Evolutionary conservation across 2,888 invertebrate genomes (phyloP).

Genomic region (Hyposoter dolosus): DNA sequence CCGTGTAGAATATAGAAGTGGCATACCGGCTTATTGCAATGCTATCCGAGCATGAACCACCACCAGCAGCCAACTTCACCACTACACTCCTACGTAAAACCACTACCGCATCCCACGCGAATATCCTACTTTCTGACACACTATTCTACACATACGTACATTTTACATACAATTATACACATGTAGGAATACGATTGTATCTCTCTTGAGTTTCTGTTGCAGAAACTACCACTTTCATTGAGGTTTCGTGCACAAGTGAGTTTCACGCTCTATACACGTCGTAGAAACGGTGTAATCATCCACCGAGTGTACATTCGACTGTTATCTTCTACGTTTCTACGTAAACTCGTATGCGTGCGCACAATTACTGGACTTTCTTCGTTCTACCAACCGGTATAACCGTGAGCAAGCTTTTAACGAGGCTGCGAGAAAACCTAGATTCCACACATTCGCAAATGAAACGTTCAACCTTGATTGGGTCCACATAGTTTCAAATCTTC

Average conservation of each 20-base stretch:
- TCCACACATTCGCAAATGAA: constrained; percentile 4
- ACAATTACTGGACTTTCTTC: not conserved
- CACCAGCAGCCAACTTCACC: constrained; percentile 34
- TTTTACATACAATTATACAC: not conserved
- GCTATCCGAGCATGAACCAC: constrained; percentile 45
- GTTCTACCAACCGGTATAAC: not conserved
- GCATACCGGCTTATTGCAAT: constrained; percentile 68
- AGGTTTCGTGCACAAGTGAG: constrained; percentile 9
- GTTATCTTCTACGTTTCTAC: constrained; percentile 21
- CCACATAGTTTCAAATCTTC: not conserved
- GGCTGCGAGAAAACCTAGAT: constrained; percentile 6
- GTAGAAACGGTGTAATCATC: constrained; percentile 43
- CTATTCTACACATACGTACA: constrained; percentile 1
- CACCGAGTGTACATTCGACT: constrained; percentile 29
- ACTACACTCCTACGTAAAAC: constrained; percentile 34
- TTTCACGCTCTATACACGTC: constrained; percentile 31
- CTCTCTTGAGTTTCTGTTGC: constrained; percentile 20
- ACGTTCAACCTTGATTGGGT: not conserved
- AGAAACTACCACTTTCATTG: constrained; percentile 30
- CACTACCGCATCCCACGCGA: constrained; percentile 47
- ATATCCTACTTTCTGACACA: constrained; percentile 29
- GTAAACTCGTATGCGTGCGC: constrained; percentile 4
- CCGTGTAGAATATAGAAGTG: constrained; percentile 44
- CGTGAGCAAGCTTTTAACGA: constrained; percentile 12
- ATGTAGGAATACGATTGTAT: constrained; percentile 9